phyloP scores from a whole-genome alignment of 2,888 invertebrate genomes.

The Acanthopleura granulata region DNA sequence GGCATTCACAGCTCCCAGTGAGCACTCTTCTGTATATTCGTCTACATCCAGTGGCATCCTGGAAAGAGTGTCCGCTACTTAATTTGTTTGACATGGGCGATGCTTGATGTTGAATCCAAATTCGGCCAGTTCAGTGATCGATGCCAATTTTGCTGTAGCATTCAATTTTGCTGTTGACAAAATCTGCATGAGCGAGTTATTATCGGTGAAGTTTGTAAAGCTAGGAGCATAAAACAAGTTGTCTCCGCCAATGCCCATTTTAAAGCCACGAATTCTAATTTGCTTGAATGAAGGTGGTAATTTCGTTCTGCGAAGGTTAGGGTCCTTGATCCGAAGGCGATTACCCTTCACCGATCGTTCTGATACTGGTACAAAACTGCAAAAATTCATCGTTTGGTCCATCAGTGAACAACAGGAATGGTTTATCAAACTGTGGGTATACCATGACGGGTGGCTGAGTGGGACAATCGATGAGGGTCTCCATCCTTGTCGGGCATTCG shows the following conservation, averaged over 20 bases:
- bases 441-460: constrained; percentile 27
- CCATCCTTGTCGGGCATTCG: constrained; percentile 24
- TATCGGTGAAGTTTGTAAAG: constrained; percentile 11
- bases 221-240: constrained; percentile 22
- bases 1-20: constrained; percentile 2
- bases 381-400: constrained; percentile 23
- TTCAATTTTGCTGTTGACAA: constrained; percentile 26
- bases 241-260: constrained; percentile 30
- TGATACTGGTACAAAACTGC: constrained; percentile 32
- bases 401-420: constrained; percentile 31
- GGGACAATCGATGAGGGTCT: constrained; percentile 17
- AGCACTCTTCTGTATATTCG: not conserved
- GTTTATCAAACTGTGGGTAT: constrained; percentile 24
- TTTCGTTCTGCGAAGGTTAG: constrained; percentile 22
- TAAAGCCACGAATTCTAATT: constrained; percentile 27
- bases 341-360: constrained; percentile 22
- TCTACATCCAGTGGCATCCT: constrained; percentile 16
- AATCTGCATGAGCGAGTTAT: constrained; percentile 26
- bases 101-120: constrained; percentile 23
- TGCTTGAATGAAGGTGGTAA: constrained; percentile 24
- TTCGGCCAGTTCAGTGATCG: constrained; percentile 24
- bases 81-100: constrained; percentile 19
- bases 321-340: constrained; percentile 25
- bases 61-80: constrained; percentile 25
- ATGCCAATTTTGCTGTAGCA: constrained; percentile 28